phyloP scores from a whole-genome alignment of 2,113 vertebrate species.

The Andinoacara biseriatus region DNA sequence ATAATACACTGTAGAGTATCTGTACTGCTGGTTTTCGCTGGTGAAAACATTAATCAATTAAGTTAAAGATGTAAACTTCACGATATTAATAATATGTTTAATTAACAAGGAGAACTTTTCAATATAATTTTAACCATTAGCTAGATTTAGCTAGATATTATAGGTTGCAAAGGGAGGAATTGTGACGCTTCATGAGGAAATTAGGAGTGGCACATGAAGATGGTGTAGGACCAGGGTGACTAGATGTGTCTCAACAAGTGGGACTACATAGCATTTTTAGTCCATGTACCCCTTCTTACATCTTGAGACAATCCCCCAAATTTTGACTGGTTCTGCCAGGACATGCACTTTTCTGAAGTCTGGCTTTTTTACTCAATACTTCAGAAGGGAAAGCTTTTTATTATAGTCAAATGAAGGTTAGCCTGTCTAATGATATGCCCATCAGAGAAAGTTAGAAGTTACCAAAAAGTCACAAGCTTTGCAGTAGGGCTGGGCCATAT shows the following conservation, averaged over 20 bases:
- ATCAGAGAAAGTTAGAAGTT: not conserved
- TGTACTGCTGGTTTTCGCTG: not conserved
- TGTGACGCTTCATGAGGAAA: not conserved
- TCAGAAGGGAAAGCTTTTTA: not conserved
- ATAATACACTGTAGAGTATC: not conserved
- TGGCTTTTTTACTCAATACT: not conserved
- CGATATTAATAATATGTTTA: not conserved
- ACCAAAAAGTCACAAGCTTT: not conserved
- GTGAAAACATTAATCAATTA: not conserved
- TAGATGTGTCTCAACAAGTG: too few relatives aligned
- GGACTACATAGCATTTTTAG: not conserved
- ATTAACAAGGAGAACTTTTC: not conserved
- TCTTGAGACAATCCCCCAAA: not conserved
- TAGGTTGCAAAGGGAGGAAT: not conserved
- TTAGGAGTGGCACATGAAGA: not conserved
- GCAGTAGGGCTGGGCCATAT: too few relatives aligned
- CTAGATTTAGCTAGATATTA: not conserved
- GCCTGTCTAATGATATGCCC: not conserved
- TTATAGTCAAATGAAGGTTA: not conserved
- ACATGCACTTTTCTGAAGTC: not conserved
- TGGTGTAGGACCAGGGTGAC: too few relatives aligned
- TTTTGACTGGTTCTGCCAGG: not conserved
- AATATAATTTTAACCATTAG: not conserved
- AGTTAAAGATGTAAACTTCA: not conserved
- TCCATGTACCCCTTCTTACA: not conserved